Percentiles rank a stretch among this genome's conserved stretches.
Conservation (phyloP, 2,797 vertebrate genomes). For the Psittacula echo region DNA sequence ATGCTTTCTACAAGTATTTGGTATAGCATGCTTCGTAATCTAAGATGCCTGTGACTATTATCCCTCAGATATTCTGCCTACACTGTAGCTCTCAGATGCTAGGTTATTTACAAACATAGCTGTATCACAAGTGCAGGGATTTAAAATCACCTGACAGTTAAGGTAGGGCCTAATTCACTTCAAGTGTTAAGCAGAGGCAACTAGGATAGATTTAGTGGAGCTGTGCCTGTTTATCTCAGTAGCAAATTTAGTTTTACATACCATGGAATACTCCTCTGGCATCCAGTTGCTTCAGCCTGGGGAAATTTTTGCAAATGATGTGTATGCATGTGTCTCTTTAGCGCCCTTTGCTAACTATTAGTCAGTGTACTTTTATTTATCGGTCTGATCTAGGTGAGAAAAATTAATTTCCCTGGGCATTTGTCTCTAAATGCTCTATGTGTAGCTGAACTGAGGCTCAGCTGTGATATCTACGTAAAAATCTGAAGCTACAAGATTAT, state of each 20-base stretch:
- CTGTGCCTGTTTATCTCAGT: slow-evolving; percentile 26
- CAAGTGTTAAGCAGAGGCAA: slow-evolving; percentile 18
- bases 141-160: slow-evolving; percentile 5
- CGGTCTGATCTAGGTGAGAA: not conserved
- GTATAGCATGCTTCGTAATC: not conserved
- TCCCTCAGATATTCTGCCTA: not conserved
- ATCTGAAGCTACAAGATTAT: not conserved
- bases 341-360: not conserved
- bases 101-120: slow-evolving; percentile 10
- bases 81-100: not conserved
- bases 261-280: not conserved
- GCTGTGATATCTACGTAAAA: not conserved
- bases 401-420: not conserved
- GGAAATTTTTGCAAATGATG: not conserved
- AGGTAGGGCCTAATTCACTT: slow-evolving; percentile 18
- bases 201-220: slow-evolving; percentile 20
- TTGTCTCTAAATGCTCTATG: not conserved
- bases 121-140: not conserved
- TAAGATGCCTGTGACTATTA: slow-evolving; percentile 19
- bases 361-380: not conserved
- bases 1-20: not conserved
- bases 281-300: not conserved
- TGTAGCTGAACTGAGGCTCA: not conserved
- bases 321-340: not conserved
- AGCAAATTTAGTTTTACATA: slow-evolving; percentile 26